Conservation (phyloP, 1,140 invertebrate genomes). For the Schlechtendalia chinensis region DNA sequence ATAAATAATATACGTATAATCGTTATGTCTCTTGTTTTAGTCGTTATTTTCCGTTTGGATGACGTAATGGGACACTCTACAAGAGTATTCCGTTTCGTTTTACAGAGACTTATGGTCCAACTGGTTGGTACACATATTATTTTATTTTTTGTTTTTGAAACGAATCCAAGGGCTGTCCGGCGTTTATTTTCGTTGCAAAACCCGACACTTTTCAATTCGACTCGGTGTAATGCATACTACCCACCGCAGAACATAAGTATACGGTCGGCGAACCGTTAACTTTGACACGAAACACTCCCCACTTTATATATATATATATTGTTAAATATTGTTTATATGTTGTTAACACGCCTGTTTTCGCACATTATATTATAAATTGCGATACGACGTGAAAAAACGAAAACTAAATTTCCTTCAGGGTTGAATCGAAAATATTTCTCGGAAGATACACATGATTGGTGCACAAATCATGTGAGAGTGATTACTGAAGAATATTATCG, state of each 20-base stretch:
- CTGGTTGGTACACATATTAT: slow-evolving; percentile 22
- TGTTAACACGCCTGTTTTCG: slow-evolving; percentile 11
- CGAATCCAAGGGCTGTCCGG: slow-evolving; percentile 38
- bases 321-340: too few relatives aligned
- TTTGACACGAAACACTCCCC: slow-evolving; percentile 39
- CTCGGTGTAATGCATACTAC: not conserved
- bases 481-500: too few relatives aligned
- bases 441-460: not conserved
- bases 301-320: too few relatives aligned
- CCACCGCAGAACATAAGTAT: slow-evolving; percentile 8
- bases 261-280: slow-evolving; percentile 42
- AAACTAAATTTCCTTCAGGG: slow-evolving; percentile 23
- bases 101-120: not conserved
- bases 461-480: not conserved
- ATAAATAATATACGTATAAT: too few relatives aligned
- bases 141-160: slow-evolving; percentile 41
- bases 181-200: slow-evolving; percentile 49
- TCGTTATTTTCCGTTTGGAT: not conserved
- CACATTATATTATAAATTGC: slow-evolving; percentile 23
- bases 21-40: not conserved
- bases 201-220: slow-evolving; percentile 32
- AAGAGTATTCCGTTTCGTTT: not conserved
- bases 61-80: not conserved
- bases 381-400: not conserved
- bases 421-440: slow-evolving; percentile 1